Percentiles rank a stretch among this genome's conserved stretches.
Evolutionary conservation across 2,113 vertebrate species (phyloP).

Genomic region (Oreochromis spilurus): DNA sequence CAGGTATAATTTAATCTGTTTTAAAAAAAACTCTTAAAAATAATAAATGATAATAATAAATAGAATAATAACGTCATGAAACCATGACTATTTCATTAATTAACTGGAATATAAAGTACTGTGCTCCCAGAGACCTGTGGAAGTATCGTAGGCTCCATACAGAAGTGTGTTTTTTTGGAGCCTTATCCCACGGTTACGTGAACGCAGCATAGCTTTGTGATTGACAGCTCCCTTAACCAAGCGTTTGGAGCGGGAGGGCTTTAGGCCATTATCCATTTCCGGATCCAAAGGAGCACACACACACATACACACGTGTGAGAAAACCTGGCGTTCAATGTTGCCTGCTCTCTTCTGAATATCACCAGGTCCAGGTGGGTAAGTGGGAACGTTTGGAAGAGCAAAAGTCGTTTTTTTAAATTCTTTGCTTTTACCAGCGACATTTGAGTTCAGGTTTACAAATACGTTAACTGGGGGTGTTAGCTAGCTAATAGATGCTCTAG

Average conservation of each 20-base stretch:
- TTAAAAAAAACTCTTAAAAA: background rate
- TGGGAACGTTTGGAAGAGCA: accelerated
- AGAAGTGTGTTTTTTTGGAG: background rate
- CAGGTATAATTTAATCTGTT: no score
- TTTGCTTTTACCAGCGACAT: background rate
- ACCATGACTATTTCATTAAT: background rate
- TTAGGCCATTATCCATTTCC: conserved; percentile 17
- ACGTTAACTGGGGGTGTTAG: background rate
- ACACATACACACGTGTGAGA: conserved; percentile 17
- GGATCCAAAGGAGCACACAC: background rate
- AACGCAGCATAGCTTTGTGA: background rate
- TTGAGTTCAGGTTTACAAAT: background rate
- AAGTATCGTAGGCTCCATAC: background rate
- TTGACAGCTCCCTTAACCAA: conserved; percentile 8
- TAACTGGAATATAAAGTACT: background rate
- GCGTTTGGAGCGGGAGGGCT: background rate
- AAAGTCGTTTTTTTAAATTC: background rate
- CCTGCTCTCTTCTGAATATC: background rate
- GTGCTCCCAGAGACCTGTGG: background rate
- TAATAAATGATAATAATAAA: background rate
- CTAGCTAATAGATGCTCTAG: background rate
- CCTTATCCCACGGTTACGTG: accelerated
- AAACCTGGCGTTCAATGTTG: background rate
- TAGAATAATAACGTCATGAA: background rate
- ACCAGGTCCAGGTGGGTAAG: background rate